Evolutionary conservation across 2,797 vertebrate species (phyloP).

Genomic region (Spizella passerina): DNA sequence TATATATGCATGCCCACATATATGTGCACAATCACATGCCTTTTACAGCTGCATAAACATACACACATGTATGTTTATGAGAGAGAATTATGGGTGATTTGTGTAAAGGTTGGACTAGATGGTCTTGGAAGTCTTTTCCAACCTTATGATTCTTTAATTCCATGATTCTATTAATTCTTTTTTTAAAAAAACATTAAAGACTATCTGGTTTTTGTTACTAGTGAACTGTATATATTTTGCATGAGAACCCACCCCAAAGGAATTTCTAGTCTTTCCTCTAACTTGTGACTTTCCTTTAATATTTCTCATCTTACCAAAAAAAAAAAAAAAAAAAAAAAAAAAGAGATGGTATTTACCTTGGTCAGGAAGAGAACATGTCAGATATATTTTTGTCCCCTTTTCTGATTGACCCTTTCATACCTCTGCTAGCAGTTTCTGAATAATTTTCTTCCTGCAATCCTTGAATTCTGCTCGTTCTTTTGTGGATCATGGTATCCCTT

Average conservation of each 20-base stretch:
- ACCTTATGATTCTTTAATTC: not conserved
- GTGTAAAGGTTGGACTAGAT: not conserved
- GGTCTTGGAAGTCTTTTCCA: not conserved
- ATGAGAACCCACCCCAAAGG: not conserved
- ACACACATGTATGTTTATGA: not conserved
- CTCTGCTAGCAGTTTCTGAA: not conserved
- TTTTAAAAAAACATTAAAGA: not conserved
- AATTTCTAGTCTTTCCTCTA: not conserved
- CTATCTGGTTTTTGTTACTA: not conserved
- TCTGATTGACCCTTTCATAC: not conserved
- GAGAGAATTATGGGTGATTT: not conserved
- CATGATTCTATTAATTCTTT: not conserved
- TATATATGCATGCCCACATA: rapidly evolving
- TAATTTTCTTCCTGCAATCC: not conserved
- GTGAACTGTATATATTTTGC: not conserved
- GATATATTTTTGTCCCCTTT: not conserved
- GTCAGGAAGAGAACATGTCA: not conserved
- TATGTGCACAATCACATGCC: not conserved
- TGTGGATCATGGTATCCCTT: not conserved
- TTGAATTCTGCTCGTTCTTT: not conserved
- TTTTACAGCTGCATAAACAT: not conserved
- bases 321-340: not conserved
- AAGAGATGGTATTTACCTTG: not conserved
- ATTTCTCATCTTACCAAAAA: not conserved
- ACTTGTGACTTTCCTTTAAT: not conserved